Percentiles rank a stretch among this genome's conserved stretches.
These are phyloP conservation scores for Hecatera dysodea DNA, from an alignment of 2,888 invertebrate genomes.

Conservation along the genomic window DNA sequence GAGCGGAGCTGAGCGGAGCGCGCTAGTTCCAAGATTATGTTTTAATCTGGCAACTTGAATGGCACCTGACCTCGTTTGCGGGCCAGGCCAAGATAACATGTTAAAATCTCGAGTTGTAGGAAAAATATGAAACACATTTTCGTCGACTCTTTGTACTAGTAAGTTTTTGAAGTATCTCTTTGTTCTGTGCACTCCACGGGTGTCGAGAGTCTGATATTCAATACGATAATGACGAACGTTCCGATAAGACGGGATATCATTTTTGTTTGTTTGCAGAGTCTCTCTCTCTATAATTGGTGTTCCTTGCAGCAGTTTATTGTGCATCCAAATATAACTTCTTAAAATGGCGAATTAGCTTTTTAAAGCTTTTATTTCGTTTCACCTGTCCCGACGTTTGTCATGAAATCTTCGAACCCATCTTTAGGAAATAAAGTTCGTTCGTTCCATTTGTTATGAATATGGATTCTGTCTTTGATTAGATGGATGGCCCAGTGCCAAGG, in stretches of 20 bases:
- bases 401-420: no score
- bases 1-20: not conserved
- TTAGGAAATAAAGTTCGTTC: no score
- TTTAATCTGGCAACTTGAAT: slow-evolving; percentile 44
- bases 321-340: slow-evolving; percentile 15
- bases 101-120: slow-evolving; percentile 10
- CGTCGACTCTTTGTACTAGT: not conserved
- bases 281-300: not conserved
- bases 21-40: slow-evolving; percentile 30
- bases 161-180: slow-evolving; percentile 13
- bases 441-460: no score
- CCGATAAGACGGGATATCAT: slow-evolving; percentile 7
- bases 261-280: slow-evolving; percentile 10
- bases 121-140: slow-evolving; percentile 24
- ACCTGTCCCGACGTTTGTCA: no score
- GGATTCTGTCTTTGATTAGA: no score
- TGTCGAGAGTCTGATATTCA: slow-evolving; percentile 1
- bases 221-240: slow-evolving; percentile 15
- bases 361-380: no score
- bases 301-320: not conserved
- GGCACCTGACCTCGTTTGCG: slow-evolving; percentile 47
- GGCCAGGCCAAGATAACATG: slow-evolving; percentile 17
- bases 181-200: not conserved
- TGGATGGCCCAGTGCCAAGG: no score
- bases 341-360: not conserved